Percentiles rank a stretch among this genome's conserved stretches.
Conservation (phyloP, 1,140 invertebrate genomes). For the Apis florea region DNA sequence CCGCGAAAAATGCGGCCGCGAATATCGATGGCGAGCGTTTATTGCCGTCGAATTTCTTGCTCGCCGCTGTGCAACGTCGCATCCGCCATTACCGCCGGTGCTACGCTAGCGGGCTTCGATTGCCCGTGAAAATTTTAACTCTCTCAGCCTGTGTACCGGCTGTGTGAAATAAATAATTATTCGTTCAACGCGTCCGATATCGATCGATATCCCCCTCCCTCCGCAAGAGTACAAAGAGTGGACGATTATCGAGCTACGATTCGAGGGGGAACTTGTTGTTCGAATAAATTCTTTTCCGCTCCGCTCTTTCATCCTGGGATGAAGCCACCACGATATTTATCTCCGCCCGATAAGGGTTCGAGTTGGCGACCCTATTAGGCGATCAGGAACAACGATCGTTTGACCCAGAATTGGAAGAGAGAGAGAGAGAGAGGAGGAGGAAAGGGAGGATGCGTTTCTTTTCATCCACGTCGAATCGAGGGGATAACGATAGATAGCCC, state of each 20-base stretch:
- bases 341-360: background rate
- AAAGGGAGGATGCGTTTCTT: background rate
- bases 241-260: too few relatives aligned
- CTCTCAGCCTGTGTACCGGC: constrained; percentile 10
- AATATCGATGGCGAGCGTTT: constrained; percentile 34
- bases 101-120: too few relatives aligned
- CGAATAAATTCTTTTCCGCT: too few relatives aligned
- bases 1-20: constrained; percentile 22
- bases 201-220: constrained; percentile 13
- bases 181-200: constrained; percentile 6
- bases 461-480: background rate
- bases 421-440: background rate
- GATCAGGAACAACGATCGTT: background rate
- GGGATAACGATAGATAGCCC: constrained; percentile 30
- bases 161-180: constrained; percentile 27
- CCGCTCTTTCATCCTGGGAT: too few relatives aligned
- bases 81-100: too few relatives aligned
- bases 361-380: background rate
- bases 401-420: background rate
- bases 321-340: background rate
- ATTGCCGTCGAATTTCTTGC: constrained; percentile 32
- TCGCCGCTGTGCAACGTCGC: too few relatives aligned
- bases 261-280: too few relatives aligned
- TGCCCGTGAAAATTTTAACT: constrained; percentile 43
- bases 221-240: too few relatives aligned